These are phyloP conservation scores for Sternotherus odoratus DNA, from an alignment of 2,797 vertebrate species.

Conservation along the genomic window DNA sequence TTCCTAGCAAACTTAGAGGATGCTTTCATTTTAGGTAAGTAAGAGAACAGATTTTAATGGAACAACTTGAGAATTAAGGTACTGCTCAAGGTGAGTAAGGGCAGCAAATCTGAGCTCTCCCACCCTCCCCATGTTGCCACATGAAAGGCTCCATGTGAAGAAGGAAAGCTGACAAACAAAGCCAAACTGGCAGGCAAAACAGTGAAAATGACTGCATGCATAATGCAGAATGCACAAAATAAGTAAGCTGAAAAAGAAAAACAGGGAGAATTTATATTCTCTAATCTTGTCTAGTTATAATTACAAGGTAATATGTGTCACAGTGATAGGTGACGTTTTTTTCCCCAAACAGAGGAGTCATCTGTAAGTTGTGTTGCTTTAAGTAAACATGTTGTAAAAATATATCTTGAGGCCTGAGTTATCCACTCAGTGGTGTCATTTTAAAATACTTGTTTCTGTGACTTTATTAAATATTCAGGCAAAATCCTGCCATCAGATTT, in stretches of 20 bases:
- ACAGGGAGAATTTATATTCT: background rate
- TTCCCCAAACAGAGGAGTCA: background rate
- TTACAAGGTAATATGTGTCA: background rate
- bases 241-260: background rate
- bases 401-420: background rate
- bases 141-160: background rate
- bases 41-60: background rate
- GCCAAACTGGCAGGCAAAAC: background rate
- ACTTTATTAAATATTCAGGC: background rate
- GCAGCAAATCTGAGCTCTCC: background rate
- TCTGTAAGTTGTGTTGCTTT: background rate
- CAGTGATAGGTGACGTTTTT: background rate
- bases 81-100: fast-evolving
- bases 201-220: background rate
- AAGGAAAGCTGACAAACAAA: fast-evolving
- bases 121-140: background rate
- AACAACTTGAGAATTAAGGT: background rate
- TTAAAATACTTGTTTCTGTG: background rate
- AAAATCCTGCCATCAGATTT: constrained; percentile 12
- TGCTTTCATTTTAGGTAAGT: background rate
- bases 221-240: background rate
- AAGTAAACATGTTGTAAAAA: background rate
- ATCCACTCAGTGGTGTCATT: background rate
- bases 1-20: background rate
- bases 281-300: background rate